Evolutionary conservation across 2,888 invertebrate genomes (phyloP), one percentile per base, ranked within the genome.

Genomic region (Leptopterna dolabrata): DNA sequence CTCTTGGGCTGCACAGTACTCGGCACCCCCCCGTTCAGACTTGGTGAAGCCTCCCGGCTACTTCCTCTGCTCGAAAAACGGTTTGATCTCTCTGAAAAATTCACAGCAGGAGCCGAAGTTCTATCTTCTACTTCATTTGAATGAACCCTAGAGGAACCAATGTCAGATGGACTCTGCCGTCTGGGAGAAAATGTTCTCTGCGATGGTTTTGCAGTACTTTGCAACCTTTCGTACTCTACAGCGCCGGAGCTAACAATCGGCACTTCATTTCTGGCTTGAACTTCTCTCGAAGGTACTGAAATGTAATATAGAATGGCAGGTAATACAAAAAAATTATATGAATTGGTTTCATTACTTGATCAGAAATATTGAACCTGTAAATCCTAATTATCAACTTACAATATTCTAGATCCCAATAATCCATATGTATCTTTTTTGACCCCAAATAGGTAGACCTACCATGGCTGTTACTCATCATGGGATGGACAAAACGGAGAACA

Each of bases 241-340:
- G 76, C 85, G 29, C 73, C 73, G 6, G 85, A 85, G 76, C 85
- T 85, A n/a, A 73, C 73, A 29, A 85, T 85, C 19, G 85, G 85
- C 16, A 85, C 55, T 29, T 85, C 85, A 43, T 76, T 85, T 24
- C 63, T 41, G 9, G 85, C 45, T 14, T 29, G 47, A 4, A 43
- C 7, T 24, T 83, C 83, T 29, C 76, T 85, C 14, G 73, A 43
- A 7, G 85, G 30, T 47, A 73, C 85, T 85, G 85, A 43, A 85
- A 78, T 78, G 3, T 3, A 71, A 24, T 36, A 36, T 36, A 36
- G 36, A 36, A 36, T 2, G 7, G 36, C 36, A 36, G 36, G 7
- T 36, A 36, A 36, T 36, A 36, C 36, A 36, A 4, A 36, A 36
- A 36, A 36, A 36, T 36, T 7, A n/a, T n/a, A n/a, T n/a, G n/a